These are phyloP conservation scores for Microctenopoma steveboyesi DNA, from an alignment of 2,797 vertebrate genomes.

Conservation along the genomic window DNA sequence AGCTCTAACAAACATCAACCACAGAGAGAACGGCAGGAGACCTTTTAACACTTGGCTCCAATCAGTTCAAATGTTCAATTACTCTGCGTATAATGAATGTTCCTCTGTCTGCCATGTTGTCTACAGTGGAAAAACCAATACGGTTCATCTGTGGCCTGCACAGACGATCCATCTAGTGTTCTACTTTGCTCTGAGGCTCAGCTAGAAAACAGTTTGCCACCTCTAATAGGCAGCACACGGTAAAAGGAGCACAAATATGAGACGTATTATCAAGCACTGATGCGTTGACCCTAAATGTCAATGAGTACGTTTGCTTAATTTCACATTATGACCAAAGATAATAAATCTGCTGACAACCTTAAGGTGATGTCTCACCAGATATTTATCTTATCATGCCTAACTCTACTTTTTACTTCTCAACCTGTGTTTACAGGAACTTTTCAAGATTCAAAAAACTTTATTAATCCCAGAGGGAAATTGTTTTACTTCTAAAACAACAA, in stretches of 20 bases:
- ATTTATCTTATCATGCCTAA: background rate
- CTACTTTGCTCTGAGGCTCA: constrained; percentile 53
- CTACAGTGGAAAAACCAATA: constrained; percentile 75
- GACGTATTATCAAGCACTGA: constrained; percentile 19
- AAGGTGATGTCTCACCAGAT: constrained; percentile 4
- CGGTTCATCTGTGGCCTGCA: constrained; percentile 42
- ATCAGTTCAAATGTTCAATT: constrained; percentile 55
- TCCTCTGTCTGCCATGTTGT: constrained; percentile 48
- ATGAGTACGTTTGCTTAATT: constrained; percentile 17
- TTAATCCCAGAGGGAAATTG: no score
- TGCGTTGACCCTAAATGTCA: constrained; percentile 36
- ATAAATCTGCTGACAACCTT: background rate
- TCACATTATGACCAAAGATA: background rate
- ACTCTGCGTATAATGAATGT: constrained; percentile 46
- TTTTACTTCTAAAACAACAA: no score
- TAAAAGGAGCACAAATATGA: no score
- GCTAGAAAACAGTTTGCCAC: constrained; percentile 16
- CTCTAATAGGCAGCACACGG: background rate
- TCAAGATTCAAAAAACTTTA: no score
- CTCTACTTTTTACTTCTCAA: constrained; percentile 1
- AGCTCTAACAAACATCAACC: constrained; percentile 2
- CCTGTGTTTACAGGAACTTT: background rate
- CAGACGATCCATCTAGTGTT: constrained; percentile 57
- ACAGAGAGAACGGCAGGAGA: background rate
- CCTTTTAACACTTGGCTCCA: constrained; percentile 17